Evolutionary conservation across 2,113 vertebrate species (phyloP), one percentile per base, ranked within the genome.

Genomic region (Chionomys nivalis): DNA sequence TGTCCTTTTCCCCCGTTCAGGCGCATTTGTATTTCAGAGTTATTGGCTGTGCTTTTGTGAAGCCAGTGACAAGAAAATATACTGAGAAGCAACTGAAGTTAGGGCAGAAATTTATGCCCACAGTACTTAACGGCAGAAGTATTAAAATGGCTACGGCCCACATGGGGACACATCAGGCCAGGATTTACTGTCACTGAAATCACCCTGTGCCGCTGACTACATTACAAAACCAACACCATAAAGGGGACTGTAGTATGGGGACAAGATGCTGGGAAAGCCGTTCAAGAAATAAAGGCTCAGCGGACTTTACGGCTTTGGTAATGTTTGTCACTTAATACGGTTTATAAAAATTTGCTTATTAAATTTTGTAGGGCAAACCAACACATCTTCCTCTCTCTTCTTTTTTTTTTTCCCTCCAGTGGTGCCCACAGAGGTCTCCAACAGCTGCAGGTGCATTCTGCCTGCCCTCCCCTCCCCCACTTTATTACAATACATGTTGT

Each of bases 401-500:
- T 7, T 36, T 17, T 36, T 14, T 70, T 58, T 58, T 2, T 6
- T 19, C 17, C 58, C 58, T 93, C 92, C 98, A 96, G 95, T 96
- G 97, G 98, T 97, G 98, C 97, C 97, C 97, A 98, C 98, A 98
- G 93, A 98, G 97, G 91, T 97, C 96, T 98, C 94, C 96, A 98
- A 98, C 97, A 97, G 96, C 98, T 98, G 97, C 98, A 98, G 98
- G 98, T 98, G 98, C 96, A 90, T 83, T 70, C 94, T 97, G 95
- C 97, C 97, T 87, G 87, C 97, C 7, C 5, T 83, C 61, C 98
- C 98, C 97, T 58, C 98, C 98, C 98, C 98, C 98, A 85, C 98
- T 98, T 98, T 96, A 96, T 98, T 99, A 98, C 98, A 99, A 99
- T 99, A 99, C 95, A 89, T 98, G 99, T 99, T 98, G 99, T 98